Evolutionary conservation across 1,140 invertebrate species (phyloP).

Genomic region (Sesamia nonagrioides): DNA sequence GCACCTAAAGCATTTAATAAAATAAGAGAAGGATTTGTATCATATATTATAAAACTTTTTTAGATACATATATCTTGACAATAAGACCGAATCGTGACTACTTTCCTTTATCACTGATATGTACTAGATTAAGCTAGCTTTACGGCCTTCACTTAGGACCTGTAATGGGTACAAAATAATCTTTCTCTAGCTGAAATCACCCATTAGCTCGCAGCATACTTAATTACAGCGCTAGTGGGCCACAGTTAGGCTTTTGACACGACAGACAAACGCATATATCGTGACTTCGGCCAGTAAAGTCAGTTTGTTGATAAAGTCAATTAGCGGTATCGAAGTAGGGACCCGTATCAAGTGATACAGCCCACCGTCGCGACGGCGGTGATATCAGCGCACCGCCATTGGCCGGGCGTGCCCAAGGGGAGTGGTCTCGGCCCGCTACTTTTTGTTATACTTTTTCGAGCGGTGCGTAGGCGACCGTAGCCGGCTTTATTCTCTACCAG

Average conservation of each 20-base stretch:
- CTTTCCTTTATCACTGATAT: conserved; percentile 1
- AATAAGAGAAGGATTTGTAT: background rate
- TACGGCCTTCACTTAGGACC: conserved; percentile 22
- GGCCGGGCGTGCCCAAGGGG: conserved; percentile 76
- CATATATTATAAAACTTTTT: background rate
- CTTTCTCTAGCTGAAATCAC: conserved; percentile 71
- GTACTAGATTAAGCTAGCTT: conserved; percentile 23
- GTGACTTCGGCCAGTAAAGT: conserved; percentile 85
- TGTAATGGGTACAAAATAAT: conserved; percentile 39
- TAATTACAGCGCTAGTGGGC: conserved; percentile 81
- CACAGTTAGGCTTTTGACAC: conserved; percentile 85
- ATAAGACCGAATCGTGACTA: background rate
- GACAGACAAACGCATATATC: conserved; percentile 85
- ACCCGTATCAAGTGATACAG: conserved; percentile 81
- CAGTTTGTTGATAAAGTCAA: conserved; percentile 87
- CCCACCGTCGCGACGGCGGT: conserved; percentile 78
- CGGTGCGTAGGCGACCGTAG: conserved; percentile 78
- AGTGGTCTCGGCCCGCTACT: conserved; percentile 77
- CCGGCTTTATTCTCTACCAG: conserved; percentile 82
- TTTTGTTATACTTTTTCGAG: conserved; percentile 80
- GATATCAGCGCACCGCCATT: conserved; percentile 72
- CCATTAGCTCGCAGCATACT: conserved; percentile 78
- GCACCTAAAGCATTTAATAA: background rate
- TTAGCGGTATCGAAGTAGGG: conserved; percentile 86
- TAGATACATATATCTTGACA: background rate